Conservation (phyloP, 2,113 vertebrate genomes). For the Tenrec ecaudatus region DNA sequence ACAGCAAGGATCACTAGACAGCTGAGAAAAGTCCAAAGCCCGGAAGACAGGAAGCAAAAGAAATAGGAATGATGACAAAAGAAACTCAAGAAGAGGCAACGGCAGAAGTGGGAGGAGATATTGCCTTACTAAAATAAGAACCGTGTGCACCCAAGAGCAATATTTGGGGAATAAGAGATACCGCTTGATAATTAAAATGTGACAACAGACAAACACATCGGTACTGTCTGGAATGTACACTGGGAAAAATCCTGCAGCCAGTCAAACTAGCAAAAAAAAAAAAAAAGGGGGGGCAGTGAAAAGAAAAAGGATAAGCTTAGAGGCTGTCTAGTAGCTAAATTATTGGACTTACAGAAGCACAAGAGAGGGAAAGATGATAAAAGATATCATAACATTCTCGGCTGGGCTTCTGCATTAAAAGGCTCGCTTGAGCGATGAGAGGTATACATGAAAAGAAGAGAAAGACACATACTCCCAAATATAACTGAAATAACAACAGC, state of each 20-base stretch:
- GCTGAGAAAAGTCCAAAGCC: conserved; percentile 1
- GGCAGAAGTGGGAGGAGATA: background rate
- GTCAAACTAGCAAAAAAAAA: background rate
- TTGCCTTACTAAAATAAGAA: background rate
- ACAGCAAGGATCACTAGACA: background rate
- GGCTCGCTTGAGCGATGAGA: background rate
- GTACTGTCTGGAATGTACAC: background rate
- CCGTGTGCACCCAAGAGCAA: background rate
- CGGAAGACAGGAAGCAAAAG: conserved; percentile 1
- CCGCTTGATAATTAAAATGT: background rate
- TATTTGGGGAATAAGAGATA: background rate
- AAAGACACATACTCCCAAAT: background rate
- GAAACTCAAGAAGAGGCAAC: conserved; percentile 10
- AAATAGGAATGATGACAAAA: background rate
- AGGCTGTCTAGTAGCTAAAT: background rate
- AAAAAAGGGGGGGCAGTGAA: background rate
- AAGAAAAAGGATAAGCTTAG: background rate
- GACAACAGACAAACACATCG: too few species aligned
- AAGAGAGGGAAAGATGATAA: background rate
- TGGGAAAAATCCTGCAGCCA: conserved; percentile 17
- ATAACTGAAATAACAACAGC: background rate
- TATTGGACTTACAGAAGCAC: background rate
- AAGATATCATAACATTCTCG: background rate
- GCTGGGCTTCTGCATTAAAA: background rate
- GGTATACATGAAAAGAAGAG: background rate